phyloP scores from a whole-genome alignment of 2,888 invertebrate genomes.

The Dimorphilus gyrociliatus region DNA sequence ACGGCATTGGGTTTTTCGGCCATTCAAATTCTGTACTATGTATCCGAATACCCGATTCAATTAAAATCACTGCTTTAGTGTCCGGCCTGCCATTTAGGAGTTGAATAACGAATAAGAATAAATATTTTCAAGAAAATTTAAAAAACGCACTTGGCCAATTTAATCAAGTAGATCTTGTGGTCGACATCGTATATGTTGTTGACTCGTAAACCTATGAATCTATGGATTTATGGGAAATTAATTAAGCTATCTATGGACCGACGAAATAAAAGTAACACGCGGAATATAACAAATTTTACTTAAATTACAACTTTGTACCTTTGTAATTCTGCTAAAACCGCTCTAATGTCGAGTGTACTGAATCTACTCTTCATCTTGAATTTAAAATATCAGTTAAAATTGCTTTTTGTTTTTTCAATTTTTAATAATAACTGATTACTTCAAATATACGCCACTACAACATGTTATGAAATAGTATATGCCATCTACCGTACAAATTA shows the following conservation, averaged over 20 bases:
- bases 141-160: slow-evolving; percentile 37
- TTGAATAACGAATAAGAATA: slow-evolving; percentile 1
- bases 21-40: slow-evolving; percentile 92
- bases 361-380: slow-evolving; percentile 72
- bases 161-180: slow-evolving; percentile 81
- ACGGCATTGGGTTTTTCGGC: slow-evolving; percentile 89
- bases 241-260: too few relatives aligned
- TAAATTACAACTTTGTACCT: too few relatives aligned
- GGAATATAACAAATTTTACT: too few relatives aligned
- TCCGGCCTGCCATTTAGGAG: slow-evolving; percentile 49
- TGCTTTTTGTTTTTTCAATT: too few relatives aligned
- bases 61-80: slow-evolving; percentile 65
- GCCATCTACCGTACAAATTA: too few relatives aligned
- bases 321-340: slow-evolving; percentile 64
- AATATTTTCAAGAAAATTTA: neutral
- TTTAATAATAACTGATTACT: too few relatives aligned
- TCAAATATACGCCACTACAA: too few relatives aligned
- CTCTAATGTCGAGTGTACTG: slow-evolving; percentile 78
- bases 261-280: too few relatives aligned
- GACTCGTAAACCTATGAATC: slow-evolving; percentile 70
- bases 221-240: too few relatives aligned
- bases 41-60: slow-evolving; percentile 84
- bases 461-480: too few relatives aligned
- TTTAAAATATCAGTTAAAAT: neutral
- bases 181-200: slow-evolving; percentile 96